Evolutionary conservation across 1,140 invertebrate genomes (phyloP).

Genomic region (Formica exsecta): DNA sequence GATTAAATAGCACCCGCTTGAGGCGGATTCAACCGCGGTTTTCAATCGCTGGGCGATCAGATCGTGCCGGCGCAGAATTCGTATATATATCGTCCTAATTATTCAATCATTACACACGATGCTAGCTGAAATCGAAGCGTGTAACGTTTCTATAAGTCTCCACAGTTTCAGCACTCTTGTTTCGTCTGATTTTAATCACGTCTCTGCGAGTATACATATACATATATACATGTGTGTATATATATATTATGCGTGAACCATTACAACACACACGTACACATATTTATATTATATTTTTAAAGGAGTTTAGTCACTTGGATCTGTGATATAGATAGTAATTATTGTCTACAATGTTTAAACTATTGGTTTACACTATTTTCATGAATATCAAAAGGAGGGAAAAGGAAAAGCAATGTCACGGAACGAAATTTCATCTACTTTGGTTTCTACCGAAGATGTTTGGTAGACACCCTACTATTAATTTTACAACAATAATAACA

Average conservation of each 20-base stretch:
- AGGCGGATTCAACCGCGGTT: conserved; percentile 10
- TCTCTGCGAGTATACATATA: conserved; percentile 80
- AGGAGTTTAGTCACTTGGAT: conserved; percentile 87
- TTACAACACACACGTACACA: conserved; percentile 75
- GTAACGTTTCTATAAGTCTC: conserved; percentile 67
- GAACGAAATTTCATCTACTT: conserved; percentile 75
- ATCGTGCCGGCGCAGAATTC: not conserved
- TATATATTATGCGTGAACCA: conserved; percentile 77
- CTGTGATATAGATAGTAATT: conserved; percentile 88
- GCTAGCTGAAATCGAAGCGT: conserved; percentile 69
- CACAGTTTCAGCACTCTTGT: conserved; percentile 70
- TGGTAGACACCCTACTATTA: conserved; percentile 81
- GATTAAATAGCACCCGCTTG: conserved; percentile 64
- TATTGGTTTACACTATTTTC: conserved; percentile 85
- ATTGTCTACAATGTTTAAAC: conserved; percentile 85
- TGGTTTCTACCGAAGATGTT: conserved; percentile 81
- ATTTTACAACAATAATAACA: conserved; percentile 69
- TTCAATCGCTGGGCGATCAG: conserved; percentile 11
- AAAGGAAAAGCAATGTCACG: conserved; percentile 80
- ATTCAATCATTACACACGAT: conserved; percentile 60
- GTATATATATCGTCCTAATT: conserved; percentile 16
- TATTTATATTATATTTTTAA: conserved; percentile 87
- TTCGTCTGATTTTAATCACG: conserved; percentile 79
- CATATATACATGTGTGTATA: conserved; percentile 53
- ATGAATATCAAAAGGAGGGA: conserved; percentile 80